phyloP scores from a whole-genome alignment of 2,113 vertebrate species.

The Myotis brandtii region DNA sequence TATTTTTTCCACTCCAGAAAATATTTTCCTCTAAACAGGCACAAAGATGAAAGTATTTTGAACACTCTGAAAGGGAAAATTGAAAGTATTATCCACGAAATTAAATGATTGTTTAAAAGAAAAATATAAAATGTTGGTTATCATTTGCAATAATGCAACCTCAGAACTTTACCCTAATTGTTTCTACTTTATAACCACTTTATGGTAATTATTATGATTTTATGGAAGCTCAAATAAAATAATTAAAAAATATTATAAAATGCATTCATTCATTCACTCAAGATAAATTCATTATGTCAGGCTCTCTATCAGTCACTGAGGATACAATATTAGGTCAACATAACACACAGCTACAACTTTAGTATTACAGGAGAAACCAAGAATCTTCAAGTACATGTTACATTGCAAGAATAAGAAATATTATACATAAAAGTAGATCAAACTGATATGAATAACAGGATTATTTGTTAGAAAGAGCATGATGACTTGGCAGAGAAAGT shows the following conservation, averaged over 20 bases:
- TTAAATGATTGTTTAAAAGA: background rate
- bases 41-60: background rate
- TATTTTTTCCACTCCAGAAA: constrained; percentile 29
- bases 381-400: background rate
- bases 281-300: background rate
- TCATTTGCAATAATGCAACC: background rate
- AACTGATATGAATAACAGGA: background rate
- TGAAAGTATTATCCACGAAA: constrained; percentile 14
- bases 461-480: background rate
- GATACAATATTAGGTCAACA: background rate
- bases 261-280: background rate
- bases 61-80: background rate
- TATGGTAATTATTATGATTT: background rate
- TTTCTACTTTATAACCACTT: background rate
- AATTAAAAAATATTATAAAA: background rate
- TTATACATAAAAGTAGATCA: background rate
- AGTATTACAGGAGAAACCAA: background rate
- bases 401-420: background rate
- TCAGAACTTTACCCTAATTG: background rate
- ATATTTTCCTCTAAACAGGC: background rate
- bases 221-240: background rate
- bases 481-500: background rate
- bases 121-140: background rate
- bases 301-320: background rate
- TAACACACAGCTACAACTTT: background rate